Evolutionary conservation across 2,113 vertebrate species (phyloP).

Genomic region (Eubucco bourcierii): DNA sequence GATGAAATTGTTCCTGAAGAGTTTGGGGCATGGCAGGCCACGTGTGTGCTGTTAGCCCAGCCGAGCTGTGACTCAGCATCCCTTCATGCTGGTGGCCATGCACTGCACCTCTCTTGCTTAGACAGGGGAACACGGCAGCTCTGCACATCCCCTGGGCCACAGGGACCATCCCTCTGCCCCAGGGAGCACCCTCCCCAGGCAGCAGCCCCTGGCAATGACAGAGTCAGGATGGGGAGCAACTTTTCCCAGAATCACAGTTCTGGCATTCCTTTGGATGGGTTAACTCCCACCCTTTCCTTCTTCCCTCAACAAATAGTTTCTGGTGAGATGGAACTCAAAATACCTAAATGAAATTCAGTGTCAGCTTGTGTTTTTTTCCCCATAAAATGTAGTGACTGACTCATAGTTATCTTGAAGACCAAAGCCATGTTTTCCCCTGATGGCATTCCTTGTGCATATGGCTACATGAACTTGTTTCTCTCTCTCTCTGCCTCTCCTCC

Average conservation of each 20-base stretch:
- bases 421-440: background rate
- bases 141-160: rapidly evolving
- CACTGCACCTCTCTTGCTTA: rapidly evolving
- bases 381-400: background rate
- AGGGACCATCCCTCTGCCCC: background rate
- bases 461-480: background rate
- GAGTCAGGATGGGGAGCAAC: rapidly evolving
- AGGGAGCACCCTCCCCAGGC: background rate
- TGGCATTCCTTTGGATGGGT: background rate
- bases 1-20: background rate
- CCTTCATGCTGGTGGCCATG: rapidly evolving
- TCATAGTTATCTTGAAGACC: background rate
- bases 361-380: background rate
- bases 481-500: background rate
- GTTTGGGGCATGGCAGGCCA: background rate
- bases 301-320: background rate
- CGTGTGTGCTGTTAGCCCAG: background rate
- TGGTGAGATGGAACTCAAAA: background rate
- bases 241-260: background rate
- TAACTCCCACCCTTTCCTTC: background rate
- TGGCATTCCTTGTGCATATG: background rate
- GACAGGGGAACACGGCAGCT: background rate
- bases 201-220: background rate
- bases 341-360: constrained; percentile 25
- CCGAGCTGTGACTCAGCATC: background rate